Evolutionary conservation across 2,797 vertebrate species (phyloP).

Genomic region (Chromobotia macracanthus): DNA sequence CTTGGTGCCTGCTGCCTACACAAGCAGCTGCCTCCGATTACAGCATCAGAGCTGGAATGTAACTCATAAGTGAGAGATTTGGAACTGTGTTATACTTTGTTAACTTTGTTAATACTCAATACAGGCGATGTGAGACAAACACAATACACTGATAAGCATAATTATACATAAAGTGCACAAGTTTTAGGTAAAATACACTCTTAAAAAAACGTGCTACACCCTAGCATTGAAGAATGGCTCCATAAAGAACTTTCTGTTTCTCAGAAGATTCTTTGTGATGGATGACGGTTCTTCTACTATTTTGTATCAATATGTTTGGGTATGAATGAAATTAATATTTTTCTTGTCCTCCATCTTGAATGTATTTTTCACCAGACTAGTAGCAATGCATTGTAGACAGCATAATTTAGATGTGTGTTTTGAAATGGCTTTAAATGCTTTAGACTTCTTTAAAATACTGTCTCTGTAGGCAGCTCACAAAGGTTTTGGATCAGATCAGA

Average conservation of each 20-base stretch:
- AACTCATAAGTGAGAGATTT: background rate
- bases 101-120: background rate
- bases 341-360: background rate
- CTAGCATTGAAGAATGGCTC: too few species aligned
- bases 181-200: background rate
- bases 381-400: background rate
- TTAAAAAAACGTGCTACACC: too few species aligned
- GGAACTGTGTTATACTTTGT: background rate
- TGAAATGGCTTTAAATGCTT: background rate
- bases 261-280: too few species aligned
- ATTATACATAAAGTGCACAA: background rate
- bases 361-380: background rate
- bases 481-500: background rate
- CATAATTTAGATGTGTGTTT: background rate
- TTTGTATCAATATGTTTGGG: too few species aligned
- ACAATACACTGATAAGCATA: too few species aligned
- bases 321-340: too few species aligned
- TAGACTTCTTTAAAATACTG: background rate
- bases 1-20: background rate
- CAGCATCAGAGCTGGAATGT: background rate
- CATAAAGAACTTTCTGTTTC: too few species aligned
- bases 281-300: too few species aligned
- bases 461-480: background rate
- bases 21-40: background rate
- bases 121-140: too few species aligned